phyloP scores from a whole-genome alignment of 2,113 vertebrate species.

The Leucoraja erinaceus region DNA sequence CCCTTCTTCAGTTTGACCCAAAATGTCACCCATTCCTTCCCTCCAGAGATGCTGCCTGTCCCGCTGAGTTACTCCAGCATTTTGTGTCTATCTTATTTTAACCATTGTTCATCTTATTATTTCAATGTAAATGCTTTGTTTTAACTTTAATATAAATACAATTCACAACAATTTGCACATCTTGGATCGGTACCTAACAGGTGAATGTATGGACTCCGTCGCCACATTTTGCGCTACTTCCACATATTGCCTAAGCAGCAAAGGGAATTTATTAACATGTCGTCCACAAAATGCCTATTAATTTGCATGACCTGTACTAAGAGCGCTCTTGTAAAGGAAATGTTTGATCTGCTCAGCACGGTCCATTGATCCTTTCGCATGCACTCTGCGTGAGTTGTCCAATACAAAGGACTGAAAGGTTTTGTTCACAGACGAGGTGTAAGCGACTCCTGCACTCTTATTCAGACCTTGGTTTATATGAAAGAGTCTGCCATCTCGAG shows the following conservation, averaged over 20 bases:
- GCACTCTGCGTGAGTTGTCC: not conserved
- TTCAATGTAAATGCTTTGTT: not conserved
- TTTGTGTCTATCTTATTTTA: not conserved
- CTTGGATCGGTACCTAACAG: not conserved
- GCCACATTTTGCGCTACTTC: too few species aligned
- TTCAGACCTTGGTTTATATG: not conserved
- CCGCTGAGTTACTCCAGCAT: too few species aligned
- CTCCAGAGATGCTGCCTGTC: too few species aligned
- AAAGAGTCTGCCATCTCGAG: not conserved
- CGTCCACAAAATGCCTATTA: not conserved
- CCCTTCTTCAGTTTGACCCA: too few species aligned
- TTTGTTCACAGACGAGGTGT: not conserved
- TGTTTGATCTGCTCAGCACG: constrained; percentile 8
- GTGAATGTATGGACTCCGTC: not conserved
- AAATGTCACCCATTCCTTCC: too few species aligned
- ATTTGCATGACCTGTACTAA: constrained; percentile 7
- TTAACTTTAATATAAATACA: not conserved
- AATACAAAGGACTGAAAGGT: not conserved
- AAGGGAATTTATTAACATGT: constrained; percentile 3
- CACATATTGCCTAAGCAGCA: not conserved
- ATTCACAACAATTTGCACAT: not conserved
- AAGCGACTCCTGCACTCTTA: constrained; percentile 1
- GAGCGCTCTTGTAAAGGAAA: not conserved
- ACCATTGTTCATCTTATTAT: not conserved
- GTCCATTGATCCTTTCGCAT: constrained; percentile 18